Conservation (phyloP, 2,113 vertebrate species). For the Mormoops blainvillei region DNA sequence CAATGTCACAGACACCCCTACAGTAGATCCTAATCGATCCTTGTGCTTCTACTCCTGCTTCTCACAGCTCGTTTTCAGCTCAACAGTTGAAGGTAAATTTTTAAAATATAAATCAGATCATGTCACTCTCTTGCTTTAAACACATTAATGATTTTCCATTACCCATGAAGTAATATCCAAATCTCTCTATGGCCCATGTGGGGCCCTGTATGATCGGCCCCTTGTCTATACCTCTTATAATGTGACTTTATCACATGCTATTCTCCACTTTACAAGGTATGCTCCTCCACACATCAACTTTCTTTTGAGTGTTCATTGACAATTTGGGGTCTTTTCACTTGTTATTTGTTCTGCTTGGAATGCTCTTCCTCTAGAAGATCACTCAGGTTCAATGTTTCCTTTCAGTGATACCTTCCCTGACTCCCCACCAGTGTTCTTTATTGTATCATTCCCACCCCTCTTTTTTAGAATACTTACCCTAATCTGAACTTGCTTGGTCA, state of each 20-base stretch:
- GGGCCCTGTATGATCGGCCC: fast-evolving
- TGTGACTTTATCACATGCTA: background rate
- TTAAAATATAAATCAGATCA: background rate
- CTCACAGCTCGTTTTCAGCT: background rate
- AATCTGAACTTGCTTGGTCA: background rate
- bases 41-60: background rate
- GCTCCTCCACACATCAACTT: background rate
- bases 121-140: background rate
- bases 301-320: background rate
- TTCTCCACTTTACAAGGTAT: background rate
- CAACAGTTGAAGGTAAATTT: background rate
- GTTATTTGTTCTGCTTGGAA: background rate
- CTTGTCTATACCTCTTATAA: fast-evolving
- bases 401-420: background rate
- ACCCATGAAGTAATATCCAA: background rate
- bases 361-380: background rate
- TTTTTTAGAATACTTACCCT: background rate
- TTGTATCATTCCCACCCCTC: background rate
- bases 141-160: background rate
- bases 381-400: background rate
- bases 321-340: background rate
- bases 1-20: background rate
- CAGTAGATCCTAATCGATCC: background rate
- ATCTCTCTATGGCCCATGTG: background rate
- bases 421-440: background rate